These are phyloP conservation scores for Ptychobarbus kaznakovi DNA, from an alignment of 2,797 vertebrate species.

Conservation along the genomic window DNA sequence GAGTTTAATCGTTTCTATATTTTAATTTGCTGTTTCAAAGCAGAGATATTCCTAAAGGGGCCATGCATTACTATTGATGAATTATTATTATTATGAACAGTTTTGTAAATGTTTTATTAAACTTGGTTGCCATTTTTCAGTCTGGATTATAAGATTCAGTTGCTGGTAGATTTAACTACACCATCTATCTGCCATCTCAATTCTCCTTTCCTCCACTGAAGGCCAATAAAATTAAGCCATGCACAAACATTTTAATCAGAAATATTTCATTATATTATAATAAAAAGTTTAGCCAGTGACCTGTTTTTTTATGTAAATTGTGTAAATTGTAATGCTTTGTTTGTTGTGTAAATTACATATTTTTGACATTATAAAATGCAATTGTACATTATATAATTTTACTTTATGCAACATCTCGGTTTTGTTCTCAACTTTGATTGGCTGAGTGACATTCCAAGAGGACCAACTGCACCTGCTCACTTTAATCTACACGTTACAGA, in stretches of 20 bases:
- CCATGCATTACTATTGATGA: background rate
- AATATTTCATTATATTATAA: background rate
- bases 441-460: background rate
- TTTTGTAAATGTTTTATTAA: background rate
- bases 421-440: background rate
- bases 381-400: background rate
- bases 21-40: slow-evolving; percentile 25
- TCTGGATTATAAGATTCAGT: background rate
- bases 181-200: background rate
- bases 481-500: background rate
- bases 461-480: no score
- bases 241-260: background rate
- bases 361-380: background rate
- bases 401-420: background rate
- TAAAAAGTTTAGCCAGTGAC: background rate
- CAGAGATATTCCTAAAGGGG: background rate
- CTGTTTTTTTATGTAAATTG: background rate
- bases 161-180: background rate
- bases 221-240: background rate
- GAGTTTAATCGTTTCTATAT: background rate
- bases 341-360: background rate
- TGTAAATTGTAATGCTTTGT: background rate
- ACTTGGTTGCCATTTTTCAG: background rate
- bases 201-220: background rate
- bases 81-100: background rate